Evolutionary conservation across 2,888 invertebrate genomes (phyloP), one percentile per base, ranked within the genome.

Genomic region (Stratiomys singularior): DNA sequence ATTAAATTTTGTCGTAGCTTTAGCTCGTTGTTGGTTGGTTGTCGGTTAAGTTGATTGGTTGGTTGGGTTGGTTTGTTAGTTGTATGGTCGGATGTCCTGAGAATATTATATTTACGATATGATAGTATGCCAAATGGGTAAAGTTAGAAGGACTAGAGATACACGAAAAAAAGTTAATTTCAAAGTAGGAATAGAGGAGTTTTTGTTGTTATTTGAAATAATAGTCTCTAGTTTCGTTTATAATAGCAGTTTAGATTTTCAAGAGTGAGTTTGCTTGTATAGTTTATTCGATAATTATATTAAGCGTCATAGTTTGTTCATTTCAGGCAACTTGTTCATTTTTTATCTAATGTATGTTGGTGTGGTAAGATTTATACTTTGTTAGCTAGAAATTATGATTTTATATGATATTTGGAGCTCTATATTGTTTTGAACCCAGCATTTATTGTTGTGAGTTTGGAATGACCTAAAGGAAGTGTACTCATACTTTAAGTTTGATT

Each of bases 61-160:
- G 30, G 30, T 64, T 37, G 27, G 47, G 37, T 52, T 52, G 52
- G 52, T 52, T 64, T 64, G 27, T 64, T 64, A 11, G 64, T 18
- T 64, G 64, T 25, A 27, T 64, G 30, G 30, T 64, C 3, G 27
- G 47, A 46, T 15, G 13, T 13, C 25, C n/a, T 71, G 47, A 52
- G 47, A 71, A 71, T 71, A 27, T 64, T n/a, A n/a, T 71, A 71
- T 71, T 71, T 71, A 71, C 27, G 47, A 47, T 52, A 71, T 25
- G 47, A 47, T 71, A 47, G 52, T 46, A 71, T 71, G 52, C 71
- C n/a, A 71, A 71, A 47, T 71, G 52, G 47, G 47, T 18, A 28
- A 71, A 71, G 71, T 71, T 47, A 52, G n/a, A 27, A 13, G 13
- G 47, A 25, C 27, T 67, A 25, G 23, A 23, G 60, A 23, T 60